phyloP scores from a whole-genome alignment of 1,140 invertebrate species.

The Zaprionus camerounensis region DNA sequence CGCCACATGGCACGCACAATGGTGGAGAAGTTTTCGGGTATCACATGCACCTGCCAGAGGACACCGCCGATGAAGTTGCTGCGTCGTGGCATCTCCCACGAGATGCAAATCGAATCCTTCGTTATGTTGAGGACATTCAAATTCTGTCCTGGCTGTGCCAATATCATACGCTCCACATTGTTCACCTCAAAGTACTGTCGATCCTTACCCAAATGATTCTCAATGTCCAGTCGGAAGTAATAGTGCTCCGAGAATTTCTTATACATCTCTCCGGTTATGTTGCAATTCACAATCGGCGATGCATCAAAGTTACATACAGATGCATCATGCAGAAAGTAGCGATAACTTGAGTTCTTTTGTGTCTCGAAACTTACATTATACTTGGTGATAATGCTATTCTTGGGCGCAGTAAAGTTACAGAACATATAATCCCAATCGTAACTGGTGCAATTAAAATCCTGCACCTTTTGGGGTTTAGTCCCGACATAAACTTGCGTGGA shows the following conservation, averaged over 20 bases:
- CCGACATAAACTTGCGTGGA: conserved; percentile 54
- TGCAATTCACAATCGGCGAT: conserved; percentile 62
- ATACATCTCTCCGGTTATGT: conserved; percentile 63
- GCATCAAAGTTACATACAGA: conserved; percentile 58
- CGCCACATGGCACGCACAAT: conserved; percentile 51
- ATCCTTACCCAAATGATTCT: conserved; percentile 43
- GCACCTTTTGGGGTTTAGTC: conserved; percentile 47
- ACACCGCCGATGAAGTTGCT: conserved; percentile 60
- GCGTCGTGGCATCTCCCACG: conserved; percentile 68
- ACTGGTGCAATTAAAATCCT: conserved; percentile 64
- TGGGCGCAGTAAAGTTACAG: conserved; percentile 67
- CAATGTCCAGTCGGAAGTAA: conserved; percentile 48
- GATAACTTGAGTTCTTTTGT: conserved; percentile 41
- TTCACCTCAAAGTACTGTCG: conserved; percentile 48
- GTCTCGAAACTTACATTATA: conserved; percentile 58
- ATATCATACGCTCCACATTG: conserved; percentile 53
- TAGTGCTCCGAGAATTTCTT: conserved; percentile 51
- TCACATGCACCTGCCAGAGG: conserved; percentile 55
- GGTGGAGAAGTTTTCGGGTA: conserved; percentile 48
- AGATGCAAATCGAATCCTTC: conserved; percentile 54
- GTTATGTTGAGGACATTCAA: conserved; percentile 49
- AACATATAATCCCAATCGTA: conserved; percentile 70
- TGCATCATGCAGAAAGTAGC: conserved; percentile 40
- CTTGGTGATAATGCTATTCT: conserved; percentile 61
- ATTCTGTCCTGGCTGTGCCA: conserved; percentile 60